These are phyloP conservation scores for Mesocentrotus franciscanus DNA, from an alignment of 53 echinoderm and acorn worm genomes.

Conservation along the genomic window DNA sequence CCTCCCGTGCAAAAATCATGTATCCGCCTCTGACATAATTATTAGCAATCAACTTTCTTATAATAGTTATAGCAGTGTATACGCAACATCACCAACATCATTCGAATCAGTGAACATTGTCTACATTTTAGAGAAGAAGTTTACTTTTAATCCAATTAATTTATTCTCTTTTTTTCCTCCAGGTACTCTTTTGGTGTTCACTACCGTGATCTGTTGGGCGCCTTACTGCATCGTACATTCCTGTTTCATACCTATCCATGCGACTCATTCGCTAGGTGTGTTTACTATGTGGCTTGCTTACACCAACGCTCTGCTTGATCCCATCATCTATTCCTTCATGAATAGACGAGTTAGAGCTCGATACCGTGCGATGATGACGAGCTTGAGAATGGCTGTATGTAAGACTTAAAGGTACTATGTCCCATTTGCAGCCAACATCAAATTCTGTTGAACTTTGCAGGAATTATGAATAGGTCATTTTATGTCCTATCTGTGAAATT, in stretches of 20 bases:
- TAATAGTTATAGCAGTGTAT: too few relatives aligned
- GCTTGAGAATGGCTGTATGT: not conserved
- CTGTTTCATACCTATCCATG: not conserved
- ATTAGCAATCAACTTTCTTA: too few relatives aligned
- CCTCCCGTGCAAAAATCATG: too few relatives aligned
- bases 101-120: too few relatives aligned
- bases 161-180: not conserved
- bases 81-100: too few relatives aligned
- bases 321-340: constrained; percentile 37
- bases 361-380: not conserved
- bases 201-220: constrained; percentile 28
- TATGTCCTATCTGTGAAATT: too few relatives aligned
- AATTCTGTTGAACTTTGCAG: too few relatives aligned
- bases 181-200: constrained; percentile 14
- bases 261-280: constrained; percentile 2
- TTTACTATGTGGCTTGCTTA: constrained; percentile 34
- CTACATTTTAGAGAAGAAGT: too few relatives aligned
- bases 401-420: too few relatives aligned
- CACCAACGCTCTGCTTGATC: constrained; percentile 33
- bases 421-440: too few relatives aligned
- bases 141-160: not conserved
- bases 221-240: constrained; percentile 45
- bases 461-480: too few relatives aligned
- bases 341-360: constrained; percentile 43
- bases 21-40: too few relatives aligned